Evolutionary conservation across 2,888 invertebrate species (phyloP).

Genomic region (Cremastinae sp.): DNA sequence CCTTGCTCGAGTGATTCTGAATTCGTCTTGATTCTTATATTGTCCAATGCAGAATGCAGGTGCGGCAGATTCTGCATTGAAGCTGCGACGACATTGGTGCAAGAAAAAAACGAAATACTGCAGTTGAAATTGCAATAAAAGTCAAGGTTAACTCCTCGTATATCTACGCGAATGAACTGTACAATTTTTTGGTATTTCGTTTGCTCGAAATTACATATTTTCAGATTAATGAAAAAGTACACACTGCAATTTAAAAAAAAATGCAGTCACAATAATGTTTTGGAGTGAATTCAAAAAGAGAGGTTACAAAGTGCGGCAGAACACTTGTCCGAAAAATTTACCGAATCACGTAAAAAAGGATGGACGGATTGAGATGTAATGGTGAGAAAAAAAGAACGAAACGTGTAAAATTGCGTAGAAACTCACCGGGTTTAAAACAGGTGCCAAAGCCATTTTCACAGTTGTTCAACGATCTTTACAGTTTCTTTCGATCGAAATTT

Average conservation of each 20-base stretch:
- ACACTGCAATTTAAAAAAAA: no score
- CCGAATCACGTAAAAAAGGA: conserved; percentile 19
- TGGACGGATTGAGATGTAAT: neutral
- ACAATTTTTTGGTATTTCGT: neutral
- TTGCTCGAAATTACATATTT: neutral
- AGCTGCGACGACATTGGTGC: neutral
- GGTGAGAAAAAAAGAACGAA: neutral
- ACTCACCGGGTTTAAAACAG: conserved; percentile 78
- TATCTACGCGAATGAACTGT: neutral
- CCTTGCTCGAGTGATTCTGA: no score
- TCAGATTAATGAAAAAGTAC: neutral
- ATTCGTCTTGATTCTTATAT: no score
- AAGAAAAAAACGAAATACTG: neutral
- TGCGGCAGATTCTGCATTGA: neutral
- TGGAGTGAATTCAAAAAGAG: conserved; percentile 10
- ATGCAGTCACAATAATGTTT: neutral
- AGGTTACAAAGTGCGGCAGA: conserved; percentile 29
- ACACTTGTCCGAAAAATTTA: conserved; percentile 30
- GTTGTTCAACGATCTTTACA: neutral
- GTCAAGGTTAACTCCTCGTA: neutral
- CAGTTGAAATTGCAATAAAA: neutral
- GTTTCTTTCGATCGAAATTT: neutral
- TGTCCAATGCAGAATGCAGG: neutral
- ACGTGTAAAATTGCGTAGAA: neutral
- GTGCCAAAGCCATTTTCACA: conserved; percentile 71